Base-by-base conservation (phyloP, 2,797 vertebrate genomes). In the Diceros bicornis region DNA sequence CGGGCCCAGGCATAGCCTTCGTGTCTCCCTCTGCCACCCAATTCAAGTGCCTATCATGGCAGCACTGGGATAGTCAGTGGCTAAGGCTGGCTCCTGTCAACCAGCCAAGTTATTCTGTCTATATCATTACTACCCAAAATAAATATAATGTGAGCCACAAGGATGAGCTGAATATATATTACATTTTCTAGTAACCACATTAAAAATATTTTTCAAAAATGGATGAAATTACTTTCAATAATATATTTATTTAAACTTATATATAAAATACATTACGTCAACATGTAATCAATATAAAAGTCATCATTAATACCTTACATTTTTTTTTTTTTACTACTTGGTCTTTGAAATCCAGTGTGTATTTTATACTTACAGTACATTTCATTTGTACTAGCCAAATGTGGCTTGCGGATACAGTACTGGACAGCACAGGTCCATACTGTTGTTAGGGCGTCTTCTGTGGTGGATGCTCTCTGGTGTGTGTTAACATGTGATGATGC, bases 181-280 rank as follows among this genome's bases (percentile, higher is more conserved):
- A 52, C n/a, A 44, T 59, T 64, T 92, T 97, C 37, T 91, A 34
- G 5, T 83, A 75, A 34, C 20, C 21, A 23, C 16, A 82, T 94
- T 88, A 29, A 59, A 82, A 83, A 66, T 44, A 37, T 55, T 52
- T 52, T 52, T 52, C 52, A 16, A 52, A 37, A 85, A 66, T 32
- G 25, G 34, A 34, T 69, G 27, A 71, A 93, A 82, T 84, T 72
- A 57, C 69, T 47, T 61, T 95, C 37, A 64, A 57, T n/a, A 64
- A 57, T 18, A 50, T 71, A 61, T 79, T 72, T 84, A 78, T 61
- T 91, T 81, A 72, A 72, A 7, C 17, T 64, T 66, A 47, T 59
- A 37, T 9, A 74, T 29, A 57, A 50, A 44, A 74, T 18, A 44
- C 34, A 41, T 16, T 16, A 62, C 72, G 88, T 96, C 32, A 66